phyloP scores from a whole-genome alignment of 2,797 vertebrate genomes.

The Chaetodon trifasciatus region DNA sequence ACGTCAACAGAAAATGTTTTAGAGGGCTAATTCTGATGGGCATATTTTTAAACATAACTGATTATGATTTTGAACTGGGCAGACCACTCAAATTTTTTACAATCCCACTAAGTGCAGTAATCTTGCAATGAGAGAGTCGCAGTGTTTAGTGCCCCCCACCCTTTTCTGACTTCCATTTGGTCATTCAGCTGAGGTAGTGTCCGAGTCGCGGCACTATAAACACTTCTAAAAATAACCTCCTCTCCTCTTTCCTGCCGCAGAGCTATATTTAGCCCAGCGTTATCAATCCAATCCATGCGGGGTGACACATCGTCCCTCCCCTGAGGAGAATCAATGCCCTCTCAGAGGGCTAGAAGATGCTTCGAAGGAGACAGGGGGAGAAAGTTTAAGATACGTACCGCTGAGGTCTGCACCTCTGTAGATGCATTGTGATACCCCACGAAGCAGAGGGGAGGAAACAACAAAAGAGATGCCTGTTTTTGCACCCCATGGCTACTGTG shows the following conservation, averaged over 20 bases:
- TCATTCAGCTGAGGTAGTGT: slow-evolving; percentile 72
- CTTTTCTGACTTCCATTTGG: slow-evolving; percentile 49
- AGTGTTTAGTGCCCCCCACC: slow-evolving; percentile 12
- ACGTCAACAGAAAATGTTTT: slow-evolving; percentile 54
- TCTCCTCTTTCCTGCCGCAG: slow-evolving; percentile 77
- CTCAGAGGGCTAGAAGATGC: slow-evolving; percentile 63
- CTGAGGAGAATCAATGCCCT: slow-evolving; percentile 75
- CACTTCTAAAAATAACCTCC: slow-evolving; percentile 84
- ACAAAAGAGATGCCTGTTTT: slow-evolving; percentile 51
- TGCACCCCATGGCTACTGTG: slow-evolving; percentile 53
- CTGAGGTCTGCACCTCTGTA: slow-evolving; percentile 52
- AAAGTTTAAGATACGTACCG: slow-evolving; percentile 45
- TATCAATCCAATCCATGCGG: slow-evolving; percentile 82
- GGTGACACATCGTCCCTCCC: slow-evolving; percentile 79
- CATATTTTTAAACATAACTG: slow-evolving; percentile 53
- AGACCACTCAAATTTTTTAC: slow-evolving; percentile 33
- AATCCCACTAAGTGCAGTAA: slow-evolving; percentile 69
- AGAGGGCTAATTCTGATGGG: slow-evolving; percentile 40
- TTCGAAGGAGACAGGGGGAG: slow-evolving; percentile 34
- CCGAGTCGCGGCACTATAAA: slow-evolving; percentile 75
- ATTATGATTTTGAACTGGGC: slow-evolving; percentile 48
- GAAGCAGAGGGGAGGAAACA: slow-evolving; percentile 34
- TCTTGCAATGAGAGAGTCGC: slow-evolving; percentile 51
- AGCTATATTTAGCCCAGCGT: slow-evolving; percentile 84
- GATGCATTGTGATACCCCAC: slow-evolving; percentile 30